Base-by-base conservation (phyloP, 2,888 invertebrate species). In the Ormyrus nitidulus region DNA sequence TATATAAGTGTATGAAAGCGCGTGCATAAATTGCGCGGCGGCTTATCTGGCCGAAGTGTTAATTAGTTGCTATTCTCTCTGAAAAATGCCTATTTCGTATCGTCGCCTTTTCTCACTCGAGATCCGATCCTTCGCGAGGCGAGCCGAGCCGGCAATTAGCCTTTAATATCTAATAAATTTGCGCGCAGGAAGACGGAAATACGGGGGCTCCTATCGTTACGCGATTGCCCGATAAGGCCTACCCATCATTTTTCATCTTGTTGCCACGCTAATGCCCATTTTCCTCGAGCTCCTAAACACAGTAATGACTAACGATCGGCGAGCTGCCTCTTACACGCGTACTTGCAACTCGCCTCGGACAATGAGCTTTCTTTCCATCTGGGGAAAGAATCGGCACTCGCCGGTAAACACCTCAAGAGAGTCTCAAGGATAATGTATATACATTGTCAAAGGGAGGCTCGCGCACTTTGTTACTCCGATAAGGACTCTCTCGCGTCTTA, bases 401-500 rank as follows among this genome's bases (percentile, higher is more conserved):
- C 19, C 19, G 19, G 19, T 46, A 13, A 70, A 53, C 6, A 19
- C 49, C 56, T 58, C 64, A 8, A 70, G 69, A 19, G 19, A 66
- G 68, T 10, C 68, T 73, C 46, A 53, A 51, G 68, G 49, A 19
- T 19, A 19, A 19, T 19, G 19, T 19, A 19, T 19, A 19, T 19
- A 49, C 0, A 10, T 6, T 58, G 53, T 66, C 48, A 58, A 78
- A 72, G 65, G 48, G 8, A 13, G 34, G 19, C 0, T 58, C 69
- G 6, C n/a, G 9, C 10, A 69, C 73, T 74, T 51, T 73, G 62
- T 69, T 75, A 59, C 19, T 65, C 64, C 44, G 73, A 77, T 79
- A 77, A 79, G 76, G 81, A 79, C 65, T 78, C 78, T 77, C 11
- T 54, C 7, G 66, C 8, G 59, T 71, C 54, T 69, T 54, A 49